Evolutionary conservation across 2,888 invertebrate species (phyloP).

Genomic region (Odontocolon sp.): DNA sequence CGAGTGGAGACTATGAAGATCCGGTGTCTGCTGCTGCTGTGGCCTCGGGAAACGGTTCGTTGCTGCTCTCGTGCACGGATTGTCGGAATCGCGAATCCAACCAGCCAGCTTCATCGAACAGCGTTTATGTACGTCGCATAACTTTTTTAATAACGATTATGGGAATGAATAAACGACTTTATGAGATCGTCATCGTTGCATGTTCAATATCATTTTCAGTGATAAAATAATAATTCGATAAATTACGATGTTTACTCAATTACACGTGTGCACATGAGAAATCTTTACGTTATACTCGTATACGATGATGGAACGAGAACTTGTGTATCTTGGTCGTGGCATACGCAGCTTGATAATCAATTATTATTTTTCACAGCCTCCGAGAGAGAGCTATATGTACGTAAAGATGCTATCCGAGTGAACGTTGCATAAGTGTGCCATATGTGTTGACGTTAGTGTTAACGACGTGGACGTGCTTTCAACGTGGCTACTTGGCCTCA

Average conservation of each 20-base stretch:
- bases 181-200: constrained; percentile 24
- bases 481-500: constrained; percentile 13
- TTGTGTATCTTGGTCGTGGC: not conserved
- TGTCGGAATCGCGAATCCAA: constrained; percentile 1
- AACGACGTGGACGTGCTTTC: constrained; percentile 27
- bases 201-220: constrained; percentile 29
- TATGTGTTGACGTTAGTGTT: constrained; percentile 41
- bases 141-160: constrained; percentile 33
- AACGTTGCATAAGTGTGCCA: constrained; percentile 25
- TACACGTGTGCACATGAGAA: no score
- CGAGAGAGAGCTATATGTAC: not conserved
- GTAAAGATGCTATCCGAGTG: constrained; percentile 9
- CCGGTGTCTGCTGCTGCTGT: constrained; percentile 28
- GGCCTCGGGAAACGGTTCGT: constrained; percentile 10
- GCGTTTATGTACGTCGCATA: constrained; percentile 12
- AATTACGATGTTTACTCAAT: constrained; percentile 42
- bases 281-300: no score
- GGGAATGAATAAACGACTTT: constrained; percentile 9
- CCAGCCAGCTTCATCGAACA: not conserved
- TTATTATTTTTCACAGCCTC: constrained; percentile 25
- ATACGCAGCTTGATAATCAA: constrained; percentile 35
- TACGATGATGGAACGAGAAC: no score
- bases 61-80: constrained; percentile 27
- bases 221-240: constrained; percentile 41
- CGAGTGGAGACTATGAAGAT: constrained; percentile 58